Conservation (phyloP, 2,797 vertebrate genomes). For the Etheostoma perlongum region DNA sequence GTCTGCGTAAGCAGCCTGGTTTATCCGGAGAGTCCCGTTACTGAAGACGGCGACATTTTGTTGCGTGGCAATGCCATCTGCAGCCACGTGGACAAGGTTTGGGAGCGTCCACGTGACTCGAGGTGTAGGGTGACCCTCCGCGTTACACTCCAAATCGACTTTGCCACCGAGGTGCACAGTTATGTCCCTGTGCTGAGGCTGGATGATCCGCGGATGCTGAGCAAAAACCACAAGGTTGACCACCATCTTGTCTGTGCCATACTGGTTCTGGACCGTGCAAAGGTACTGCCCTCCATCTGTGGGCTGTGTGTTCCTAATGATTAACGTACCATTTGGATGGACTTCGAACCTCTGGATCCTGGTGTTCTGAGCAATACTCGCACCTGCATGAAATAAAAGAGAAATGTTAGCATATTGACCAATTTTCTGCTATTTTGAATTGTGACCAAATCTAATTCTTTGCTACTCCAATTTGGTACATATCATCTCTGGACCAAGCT, state of each 20-base stretch:
- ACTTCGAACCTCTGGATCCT: conserved; percentile 89
- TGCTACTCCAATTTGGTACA: too few relatives aligned
- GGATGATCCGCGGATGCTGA: conserved; percentile 84
- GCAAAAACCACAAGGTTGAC: conserved; percentile 84
- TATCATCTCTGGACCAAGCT: too few relatives aligned
- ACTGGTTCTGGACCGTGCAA: conserved; percentile 89
- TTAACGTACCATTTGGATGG: conserved; percentile 88
- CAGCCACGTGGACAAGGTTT: conserved; percentile 72
- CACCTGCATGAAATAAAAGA: conserved; percentile 77
- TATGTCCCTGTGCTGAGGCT: conserved; percentile 86
- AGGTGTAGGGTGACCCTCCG: conserved; percentile 86
- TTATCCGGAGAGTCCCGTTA: conserved; percentile 89
- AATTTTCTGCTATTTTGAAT: too few relatives aligned
- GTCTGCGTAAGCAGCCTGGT: conserved; percentile 83
- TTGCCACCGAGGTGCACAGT: conserved; percentile 85
- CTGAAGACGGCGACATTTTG: conserved; percentile 80
- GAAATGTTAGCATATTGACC: too few relatives aligned
- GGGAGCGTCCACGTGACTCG: conserved; percentile 92
- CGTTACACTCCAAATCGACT: conserved; percentile 87
- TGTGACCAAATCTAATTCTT: too few relatives aligned
- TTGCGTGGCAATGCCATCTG: conserved; percentile 53
- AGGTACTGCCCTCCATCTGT: conserved; percentile 90
- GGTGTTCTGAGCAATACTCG: conserved; percentile 85
- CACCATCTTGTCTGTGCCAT: conserved; percentile 85
- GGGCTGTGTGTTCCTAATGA: conserved; percentile 86